Percentiles rank a stretch among this genome's conserved stretches.
These are phyloP conservation scores for Sphaeridia pumilis DNA, from an alignment of 2,888 invertebrate genomes.

Conservation along the genomic window DNA sequence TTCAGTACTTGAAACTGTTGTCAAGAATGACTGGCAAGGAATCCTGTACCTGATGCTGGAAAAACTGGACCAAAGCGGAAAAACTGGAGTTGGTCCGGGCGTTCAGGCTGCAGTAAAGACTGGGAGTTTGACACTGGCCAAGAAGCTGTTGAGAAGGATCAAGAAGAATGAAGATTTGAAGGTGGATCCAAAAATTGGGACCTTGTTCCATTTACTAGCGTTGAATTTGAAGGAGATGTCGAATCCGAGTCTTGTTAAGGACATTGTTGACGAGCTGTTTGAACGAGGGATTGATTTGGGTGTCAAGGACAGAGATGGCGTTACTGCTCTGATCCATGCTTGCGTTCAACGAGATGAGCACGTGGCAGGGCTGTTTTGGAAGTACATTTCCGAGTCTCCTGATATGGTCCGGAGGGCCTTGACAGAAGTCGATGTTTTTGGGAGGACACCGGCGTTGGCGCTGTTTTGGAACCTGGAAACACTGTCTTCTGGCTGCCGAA, in stretches of 20 bases:
- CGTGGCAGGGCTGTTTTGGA: slow-evolving; percentile 7
- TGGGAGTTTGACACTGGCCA: slow-evolving; percentile 40
- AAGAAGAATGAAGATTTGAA: slow-evolving; percentile 35
- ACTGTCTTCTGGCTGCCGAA: neutral
- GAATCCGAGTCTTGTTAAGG: slow-evolving; percentile 1
- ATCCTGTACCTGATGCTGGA: slow-evolving; percentile 43
- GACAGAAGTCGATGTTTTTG: slow-evolving; percentile 37
- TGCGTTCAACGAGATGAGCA: slow-evolving; percentile 38
- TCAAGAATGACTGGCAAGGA: slow-evolving; percentile 43
- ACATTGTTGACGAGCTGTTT: slow-evolving; percentile 36
- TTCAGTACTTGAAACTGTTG: slow-evolving; percentile 38
- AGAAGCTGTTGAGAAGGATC: slow-evolving; percentile 39
- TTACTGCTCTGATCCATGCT: slow-evolving; percentile 41
- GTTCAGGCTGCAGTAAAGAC: slow-evolving; percentile 42
- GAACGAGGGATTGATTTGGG: slow-evolving; percentile 39
- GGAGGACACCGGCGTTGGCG: slow-evolving; percentile 41
- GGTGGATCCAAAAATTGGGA: slow-evolving; percentile 37
- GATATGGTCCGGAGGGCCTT: slow-evolving; percentile 34
- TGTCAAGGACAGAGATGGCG: slow-evolving; percentile 39
- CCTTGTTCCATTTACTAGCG: slow-evolving; percentile 41
- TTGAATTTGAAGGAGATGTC: slow-evolving; percentile 32
- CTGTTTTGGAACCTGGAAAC: slow-evolving; percentile 38
- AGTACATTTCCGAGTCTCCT: slow-evolving; percentile 33
- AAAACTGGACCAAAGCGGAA: slow-evolving; percentile 38
- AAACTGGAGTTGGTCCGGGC: slow-evolving; percentile 38